Conservation (phyloP, 2,797 vertebrate genomes). For the Galagoides demidoff region DNA sequence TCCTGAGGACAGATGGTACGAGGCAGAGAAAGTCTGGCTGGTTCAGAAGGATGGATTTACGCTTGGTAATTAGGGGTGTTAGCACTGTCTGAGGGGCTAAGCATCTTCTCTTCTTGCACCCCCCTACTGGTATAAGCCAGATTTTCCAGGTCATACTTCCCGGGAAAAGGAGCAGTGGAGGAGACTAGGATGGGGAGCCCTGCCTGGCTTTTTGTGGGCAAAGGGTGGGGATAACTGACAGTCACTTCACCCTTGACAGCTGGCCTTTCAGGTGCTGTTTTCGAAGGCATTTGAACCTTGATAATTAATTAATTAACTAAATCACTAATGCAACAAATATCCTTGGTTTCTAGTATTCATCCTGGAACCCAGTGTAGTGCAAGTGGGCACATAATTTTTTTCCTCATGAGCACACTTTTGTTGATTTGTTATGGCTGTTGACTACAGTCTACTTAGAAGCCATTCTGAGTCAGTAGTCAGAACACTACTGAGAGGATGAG, state of each 20-base stretch:
- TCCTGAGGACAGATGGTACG: constrained; percentile 93
- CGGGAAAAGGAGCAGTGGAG: background rate
- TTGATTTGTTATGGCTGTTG: background rate
- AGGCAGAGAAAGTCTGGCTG: constrained; percentile 95
- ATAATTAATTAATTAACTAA: background rate
- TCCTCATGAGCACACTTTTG: accelerated
- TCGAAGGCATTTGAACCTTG: background rate
- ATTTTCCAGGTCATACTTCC: background rate
- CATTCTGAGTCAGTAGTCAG: background rate
- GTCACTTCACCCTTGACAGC: background rate
- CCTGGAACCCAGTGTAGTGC: background rate
- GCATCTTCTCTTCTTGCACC: accelerated
- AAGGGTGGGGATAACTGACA: background rate
- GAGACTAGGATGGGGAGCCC: background rate
- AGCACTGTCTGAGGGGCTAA: background rate
- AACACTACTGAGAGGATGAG: background rate
- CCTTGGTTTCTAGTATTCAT: background rate
- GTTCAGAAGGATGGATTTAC: constrained; percentile 91
- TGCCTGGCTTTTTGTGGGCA: background rate
- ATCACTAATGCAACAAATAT: background rate
- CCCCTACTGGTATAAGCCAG: background rate
- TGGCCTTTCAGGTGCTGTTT: background rate
- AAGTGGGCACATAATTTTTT: background rate
- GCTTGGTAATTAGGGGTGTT: constrained; percentile 88
- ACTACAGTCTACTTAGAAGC: background rate